A percentile compares a stretch with the other conserved stretches of the same genome.
phyloP scores from a whole-genome alignment of 2,888 invertebrate species.

The Octonoba sinensis region DNA sequence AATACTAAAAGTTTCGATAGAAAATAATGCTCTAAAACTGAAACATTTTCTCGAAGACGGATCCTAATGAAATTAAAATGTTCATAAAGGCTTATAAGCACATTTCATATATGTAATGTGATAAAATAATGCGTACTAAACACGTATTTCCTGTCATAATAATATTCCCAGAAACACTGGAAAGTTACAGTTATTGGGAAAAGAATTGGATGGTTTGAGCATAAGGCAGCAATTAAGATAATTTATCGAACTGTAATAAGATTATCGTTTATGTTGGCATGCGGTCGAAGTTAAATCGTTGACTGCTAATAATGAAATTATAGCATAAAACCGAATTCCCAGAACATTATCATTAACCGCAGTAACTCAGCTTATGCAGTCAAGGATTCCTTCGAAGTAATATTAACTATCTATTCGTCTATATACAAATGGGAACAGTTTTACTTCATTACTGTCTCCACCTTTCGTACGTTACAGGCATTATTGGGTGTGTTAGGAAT shows the following conservation, averaged over 20 bases:
- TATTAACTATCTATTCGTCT: conserved; percentile 22
- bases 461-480: conserved; percentile 39
- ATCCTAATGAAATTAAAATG: too few relatives aligned
- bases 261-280: conserved; percentile 3
- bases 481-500: conserved; percentile 52
- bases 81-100: too few relatives aligned
- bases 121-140: too few relatives aligned
- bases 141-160: too few relatives aligned
- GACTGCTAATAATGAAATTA: conserved; percentile 28
- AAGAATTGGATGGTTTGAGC: too few relatives aligned
- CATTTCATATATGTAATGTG: too few relatives aligned
- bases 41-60: too few relatives aligned
- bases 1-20: too few relatives aligned
- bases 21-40: too few relatives aligned
- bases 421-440: conserved; percentile 46
- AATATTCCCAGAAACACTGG: too few relatives aligned
- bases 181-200: too few relatives aligned
- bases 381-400: conserved; percentile 26
- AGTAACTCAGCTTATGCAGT: conserved; percentile 22
- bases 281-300: conserved; percentile 20
- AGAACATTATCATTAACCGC: conserved; percentile 40
- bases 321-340: conserved; percentile 16
- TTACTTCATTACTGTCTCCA: conserved; percentile 41
- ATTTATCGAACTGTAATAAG: not conserved
- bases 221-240: too few relatives aligned